A percentile compares a stretch with the other conserved stretches of the same genome.
These are phyloP conservation scores for Labeo catla DNA, from an alignment of 2,113 vertebrate species.

Conservation along the genomic window DNA sequence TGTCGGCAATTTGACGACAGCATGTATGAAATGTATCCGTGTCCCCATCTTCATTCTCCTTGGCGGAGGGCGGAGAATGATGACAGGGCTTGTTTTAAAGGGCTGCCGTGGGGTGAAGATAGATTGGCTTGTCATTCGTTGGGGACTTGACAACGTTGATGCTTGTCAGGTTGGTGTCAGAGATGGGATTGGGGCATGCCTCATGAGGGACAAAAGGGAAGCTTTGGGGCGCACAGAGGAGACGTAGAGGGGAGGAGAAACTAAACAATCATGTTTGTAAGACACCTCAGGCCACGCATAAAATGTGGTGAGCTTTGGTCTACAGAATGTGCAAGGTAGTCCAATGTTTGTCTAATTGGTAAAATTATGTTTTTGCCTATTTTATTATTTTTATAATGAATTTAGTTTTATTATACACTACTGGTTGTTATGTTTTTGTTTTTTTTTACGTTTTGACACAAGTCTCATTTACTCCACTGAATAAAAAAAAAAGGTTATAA, in stretches of 20 bases:
- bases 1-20: constrained; percentile 53
- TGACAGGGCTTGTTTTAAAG: constrained; percentile 63
- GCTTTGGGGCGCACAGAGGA: constrained; percentile 50
- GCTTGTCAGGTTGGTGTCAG: constrained; percentile 73
- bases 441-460: too few relatives aligned
- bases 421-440: too few relatives aligned
- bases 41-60: constrained; percentile 67
- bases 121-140: constrained; percentile 72
- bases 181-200: constrained; percentile 62
- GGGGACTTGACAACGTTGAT: constrained; percentile 66
- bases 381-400: too few relatives aligned
- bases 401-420: too few relatives aligned
- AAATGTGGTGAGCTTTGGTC: neutral
- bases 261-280: constrained; percentile 61
- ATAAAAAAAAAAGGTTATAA: too few relatives aligned
- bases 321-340: neutral
- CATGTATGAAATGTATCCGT: constrained; percentile 28
- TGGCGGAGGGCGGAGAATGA: constrained; percentile 66
- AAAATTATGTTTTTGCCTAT: too few relatives aligned
- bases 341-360: neutral
- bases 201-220: constrained; percentile 56
- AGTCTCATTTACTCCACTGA: too few relatives aligned
- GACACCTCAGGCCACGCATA: constrained; percentile 52
- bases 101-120: constrained; percentile 68
- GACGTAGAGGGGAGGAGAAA: constrained; percentile 55